A percentile compares a stretch with the other conserved stretches of the same genome.
phyloP scores from a whole-genome alignment of 2,113 vertebrate species.

The Cepphus grylle region DNA sequence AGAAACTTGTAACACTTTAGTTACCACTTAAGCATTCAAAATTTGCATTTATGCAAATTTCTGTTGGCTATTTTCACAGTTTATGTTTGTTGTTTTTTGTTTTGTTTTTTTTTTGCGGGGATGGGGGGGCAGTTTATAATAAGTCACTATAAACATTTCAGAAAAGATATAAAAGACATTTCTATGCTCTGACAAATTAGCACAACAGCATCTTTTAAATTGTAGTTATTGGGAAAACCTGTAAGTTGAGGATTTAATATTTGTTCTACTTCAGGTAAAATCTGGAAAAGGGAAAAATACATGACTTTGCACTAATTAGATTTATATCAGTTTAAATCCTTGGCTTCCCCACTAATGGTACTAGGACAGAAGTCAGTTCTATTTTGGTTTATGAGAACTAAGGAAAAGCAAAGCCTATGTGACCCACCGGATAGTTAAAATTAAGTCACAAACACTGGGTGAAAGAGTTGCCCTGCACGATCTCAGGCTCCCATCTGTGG shows the following conservation, averaged over 20 bases:
- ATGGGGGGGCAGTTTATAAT: neutral
- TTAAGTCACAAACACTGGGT: neutral
- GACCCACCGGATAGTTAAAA: neutral
- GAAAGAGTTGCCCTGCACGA: neutral
- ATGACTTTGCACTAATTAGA: rapidly evolving
- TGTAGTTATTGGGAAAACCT: neutral
- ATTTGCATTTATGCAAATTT: neutral
- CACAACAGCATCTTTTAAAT: neutral
- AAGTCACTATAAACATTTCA: neutral
- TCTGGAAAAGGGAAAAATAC: neutral
- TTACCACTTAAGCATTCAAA: neutral
- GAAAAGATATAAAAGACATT: neutral
- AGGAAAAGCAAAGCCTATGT: neutral
- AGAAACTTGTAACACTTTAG: neutral
- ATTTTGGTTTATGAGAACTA: neutral
- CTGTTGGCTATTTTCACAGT: neutral
- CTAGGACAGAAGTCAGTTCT: neutral
- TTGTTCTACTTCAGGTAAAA: neutral
- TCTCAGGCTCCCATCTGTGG: neutral
- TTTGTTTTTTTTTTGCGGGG: neutral
- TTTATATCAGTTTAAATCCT: neutral
- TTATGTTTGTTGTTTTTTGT: rapidly evolving
- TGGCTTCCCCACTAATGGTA: neutral
- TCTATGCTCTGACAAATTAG: neutral
- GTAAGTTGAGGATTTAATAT: neutral